A percentile compares a stretch with the other conserved stretches of the same genome.
Evolutionary conservation across 2,797 vertebrate species (phyloP).

Genomic region (Enteromius mattozi): DNA sequence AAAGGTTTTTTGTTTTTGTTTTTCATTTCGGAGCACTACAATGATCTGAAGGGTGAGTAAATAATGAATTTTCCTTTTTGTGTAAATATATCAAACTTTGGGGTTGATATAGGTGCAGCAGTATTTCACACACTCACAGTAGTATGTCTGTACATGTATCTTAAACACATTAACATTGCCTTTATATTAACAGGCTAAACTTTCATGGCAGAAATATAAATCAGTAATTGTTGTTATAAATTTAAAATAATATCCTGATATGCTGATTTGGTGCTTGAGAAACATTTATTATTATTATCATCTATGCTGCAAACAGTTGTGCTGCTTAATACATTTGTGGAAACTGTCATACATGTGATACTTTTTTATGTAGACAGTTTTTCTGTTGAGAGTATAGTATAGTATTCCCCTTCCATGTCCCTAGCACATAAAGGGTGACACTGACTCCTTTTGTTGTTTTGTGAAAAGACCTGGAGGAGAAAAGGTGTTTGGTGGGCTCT

Average conservation of each 20-base stretch:
- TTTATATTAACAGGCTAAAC: neutral
- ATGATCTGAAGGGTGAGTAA: neutral
- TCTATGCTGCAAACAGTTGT: neutral
- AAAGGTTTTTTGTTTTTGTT: neutral
- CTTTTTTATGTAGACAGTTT: neutral
- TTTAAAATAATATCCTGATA: neutral
- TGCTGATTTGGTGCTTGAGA: neutral
- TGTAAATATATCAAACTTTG: neutral
- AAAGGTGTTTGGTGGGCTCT: conserved; percentile 40
- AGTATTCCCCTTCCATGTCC: conserved; percentile 16
- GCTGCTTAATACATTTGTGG: neutral
- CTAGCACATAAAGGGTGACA: conserved; percentile 46
- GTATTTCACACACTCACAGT: neutral
- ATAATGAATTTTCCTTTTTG: neutral
- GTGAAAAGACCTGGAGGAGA: conserved; percentile 45
- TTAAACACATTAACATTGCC: neutral
- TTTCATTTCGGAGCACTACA: neutral
- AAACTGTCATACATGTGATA: neutral
- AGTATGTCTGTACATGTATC: neutral
- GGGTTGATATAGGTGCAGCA: neutral
- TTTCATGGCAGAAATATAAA: neutral
- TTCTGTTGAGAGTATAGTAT: neutral
- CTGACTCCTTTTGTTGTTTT: conserved; percentile 51
- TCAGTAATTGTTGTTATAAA: neutral
- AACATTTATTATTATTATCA: neutral